phyloP scores from a whole-genome alignment of 2,797 vertebrate genomes.

The Mormyrops boulengeri region DNA sequence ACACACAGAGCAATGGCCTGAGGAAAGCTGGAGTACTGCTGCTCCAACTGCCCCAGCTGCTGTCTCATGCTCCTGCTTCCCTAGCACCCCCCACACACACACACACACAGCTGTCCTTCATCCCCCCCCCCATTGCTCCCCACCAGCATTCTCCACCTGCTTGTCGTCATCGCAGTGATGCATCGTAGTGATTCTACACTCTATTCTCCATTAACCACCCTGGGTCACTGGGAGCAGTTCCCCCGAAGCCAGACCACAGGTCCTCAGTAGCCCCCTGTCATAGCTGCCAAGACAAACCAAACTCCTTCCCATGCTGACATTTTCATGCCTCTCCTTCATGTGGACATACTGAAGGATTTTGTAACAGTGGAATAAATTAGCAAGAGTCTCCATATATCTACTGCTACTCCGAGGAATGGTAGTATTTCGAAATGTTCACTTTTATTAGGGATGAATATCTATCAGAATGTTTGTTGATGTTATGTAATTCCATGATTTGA shows the following conservation, averaged over 20 bases:
- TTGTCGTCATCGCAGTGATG: background rate
- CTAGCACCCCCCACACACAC: slow-evolving; percentile 8
- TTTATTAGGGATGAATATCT: background rate
- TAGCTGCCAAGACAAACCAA: background rate
- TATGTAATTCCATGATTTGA: background rate
- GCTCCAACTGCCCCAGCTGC: slow-evolving; percentile 42
- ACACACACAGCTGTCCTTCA: slow-evolving; percentile 48
- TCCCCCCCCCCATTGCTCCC: background rate
- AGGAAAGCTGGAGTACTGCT: slow-evolving; percentile 17
- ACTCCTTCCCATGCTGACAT: background rate
- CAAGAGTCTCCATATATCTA: background rate
- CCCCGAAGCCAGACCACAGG: background rate
- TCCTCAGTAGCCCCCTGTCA: background rate
- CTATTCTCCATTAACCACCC: background rate
- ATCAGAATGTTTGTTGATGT: background rate
- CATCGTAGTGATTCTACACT: background rate
- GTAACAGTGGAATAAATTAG: background rate
- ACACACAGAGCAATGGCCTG: background rate
- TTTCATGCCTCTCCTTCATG: background rate
- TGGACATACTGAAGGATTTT: background rate
- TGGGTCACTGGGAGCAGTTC: background rate
- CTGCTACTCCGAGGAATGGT: background rate
- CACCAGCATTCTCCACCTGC: background rate
- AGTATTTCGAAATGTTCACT: background rate
- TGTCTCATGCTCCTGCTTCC: slow-evolving; percentile 29